phyloP scores from a whole-genome alignment of 2,113 vertebrate genomes.

The Catharus bicknelli region DNA sequence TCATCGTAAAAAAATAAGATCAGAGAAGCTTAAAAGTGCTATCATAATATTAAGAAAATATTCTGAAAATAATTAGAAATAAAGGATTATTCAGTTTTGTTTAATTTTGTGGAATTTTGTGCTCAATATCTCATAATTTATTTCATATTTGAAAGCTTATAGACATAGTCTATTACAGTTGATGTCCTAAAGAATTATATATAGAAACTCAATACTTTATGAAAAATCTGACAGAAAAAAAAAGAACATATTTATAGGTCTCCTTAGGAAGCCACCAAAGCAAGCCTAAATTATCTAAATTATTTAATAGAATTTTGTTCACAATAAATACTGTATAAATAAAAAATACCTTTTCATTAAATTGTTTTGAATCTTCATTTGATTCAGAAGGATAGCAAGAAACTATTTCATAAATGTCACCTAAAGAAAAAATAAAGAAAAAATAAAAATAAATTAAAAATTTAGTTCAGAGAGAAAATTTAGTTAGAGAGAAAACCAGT shows the following conservation, averaged over 20 bases:
- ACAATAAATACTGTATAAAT: not conserved
- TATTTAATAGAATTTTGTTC: not conserved
- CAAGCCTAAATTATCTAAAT: not conserved
- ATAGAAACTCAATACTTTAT: not conserved
- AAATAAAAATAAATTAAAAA: not conserved
- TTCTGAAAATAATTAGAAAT: not conserved
- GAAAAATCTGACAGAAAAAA: not conserved
- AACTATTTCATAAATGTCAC: not conserved
- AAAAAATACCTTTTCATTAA: conserved; percentile 73
- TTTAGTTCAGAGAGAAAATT: not conserved
- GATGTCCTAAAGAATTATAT: not conserved
- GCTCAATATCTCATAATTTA: not conserved
- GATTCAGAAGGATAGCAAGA: conserved; percentile 45
- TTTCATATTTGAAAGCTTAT: not conserved
- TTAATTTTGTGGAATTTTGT: not conserved
- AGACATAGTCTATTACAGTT: not conserved
- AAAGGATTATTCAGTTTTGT: not conserved
- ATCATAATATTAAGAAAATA: not conserved
- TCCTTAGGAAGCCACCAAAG: not conserved
- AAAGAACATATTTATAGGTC: not conserved
- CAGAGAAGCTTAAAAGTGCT: not conserved
- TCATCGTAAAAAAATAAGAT: not conserved
- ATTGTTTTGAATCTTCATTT: conserved; percentile 62
- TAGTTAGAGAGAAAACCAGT: not conserved
- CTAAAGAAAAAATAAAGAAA: conserved; percentile 27